Conservation (phyloP, 2,113 vertebrate genomes). For the Saccopteryx bilineata region DNA sequence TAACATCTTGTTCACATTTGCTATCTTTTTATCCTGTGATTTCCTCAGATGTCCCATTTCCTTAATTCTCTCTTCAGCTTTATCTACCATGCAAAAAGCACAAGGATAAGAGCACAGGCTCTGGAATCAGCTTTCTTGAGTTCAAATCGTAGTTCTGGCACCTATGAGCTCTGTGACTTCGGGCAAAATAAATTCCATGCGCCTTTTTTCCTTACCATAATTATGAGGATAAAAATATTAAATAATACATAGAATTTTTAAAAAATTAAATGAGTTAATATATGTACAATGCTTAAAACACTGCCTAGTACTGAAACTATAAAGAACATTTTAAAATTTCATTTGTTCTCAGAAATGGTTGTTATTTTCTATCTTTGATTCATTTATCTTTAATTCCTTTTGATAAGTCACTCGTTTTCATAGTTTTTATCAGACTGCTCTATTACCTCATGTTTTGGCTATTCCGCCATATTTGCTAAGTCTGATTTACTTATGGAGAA, state of each 20-base stretch:
- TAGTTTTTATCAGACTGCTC: neutral
- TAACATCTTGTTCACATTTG: neutral
- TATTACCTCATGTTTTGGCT: neutral
- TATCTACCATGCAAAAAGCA: neutral
- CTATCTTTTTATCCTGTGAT: neutral
- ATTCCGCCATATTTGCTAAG: neutral
- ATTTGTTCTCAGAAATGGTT: neutral
- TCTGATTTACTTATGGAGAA: neutral
- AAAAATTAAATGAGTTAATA: constrained; percentile 24
- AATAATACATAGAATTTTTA: neutral
- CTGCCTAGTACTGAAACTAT: neutral
- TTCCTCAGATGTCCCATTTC: neutral
- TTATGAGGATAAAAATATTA: constrained; percentile 18
- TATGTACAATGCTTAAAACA: neutral
- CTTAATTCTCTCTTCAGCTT: neutral
- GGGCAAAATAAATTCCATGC: neutral
- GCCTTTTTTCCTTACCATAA: neutral
- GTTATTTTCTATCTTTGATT: constrained; percentile 15
- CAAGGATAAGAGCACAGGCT: neutral
- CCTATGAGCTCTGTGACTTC: neutral
- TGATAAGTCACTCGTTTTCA: constrained; percentile 15
- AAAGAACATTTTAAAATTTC: neutral
- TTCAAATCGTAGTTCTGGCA: neutral
- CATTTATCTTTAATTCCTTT: neutral
- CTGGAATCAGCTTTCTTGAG: neutral